Base-by-base conservation (phyloP, 1,140 invertebrate species). In the Drosophila sturtevanti region DNA sequence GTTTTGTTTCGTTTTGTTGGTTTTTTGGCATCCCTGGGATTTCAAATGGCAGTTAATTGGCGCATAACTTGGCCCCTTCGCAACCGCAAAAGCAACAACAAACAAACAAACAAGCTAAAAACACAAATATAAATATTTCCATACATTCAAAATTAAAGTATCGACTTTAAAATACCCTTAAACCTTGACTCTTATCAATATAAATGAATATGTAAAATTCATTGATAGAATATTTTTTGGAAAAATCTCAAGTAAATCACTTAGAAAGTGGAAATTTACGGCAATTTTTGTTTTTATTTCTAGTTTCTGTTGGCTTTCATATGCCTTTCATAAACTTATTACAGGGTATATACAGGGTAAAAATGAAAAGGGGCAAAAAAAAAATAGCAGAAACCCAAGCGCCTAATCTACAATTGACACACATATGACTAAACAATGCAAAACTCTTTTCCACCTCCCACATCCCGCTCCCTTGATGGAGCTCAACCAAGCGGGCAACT, bases 401-500 rank as follows among this genome's bases (percentile, higher is more conserved):
- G 74, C 68, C 78, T 81, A 86, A 86, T 86, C 81, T 84, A 80
- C 81, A 85, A 86, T 85, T 79, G 81, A 85, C 81, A 85, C 79
- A 85, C 74, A 85, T 81, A 84, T 70, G 75, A 69, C 73, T 66
- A 68, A 79, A 85, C 81, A 85, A 85, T 86, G 37, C 37, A 35
- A 60, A 60, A 60, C 27, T 18, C 58, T 60, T 60, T 60, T n/a
- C 69, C 60, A 27, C 68, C 70, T 66, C 37, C 44, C 41, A 31
- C 60, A n/a, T 59, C 27, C 38, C 52, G 18, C 21, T 35, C 62
- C 16, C 31, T 16, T 27, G 16, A 48, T 18, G 18, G 7, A 48
- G 41, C 48, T 16, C 44, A 48, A 59, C 48, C 78, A 87, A 81
- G 74, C 82, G 78, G 77, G 64, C 82, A 81, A 72, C 81, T 76